phyloP scores from a whole-genome alignment of 2,888 invertebrate genomes.

The Neria commutata region DNA sequence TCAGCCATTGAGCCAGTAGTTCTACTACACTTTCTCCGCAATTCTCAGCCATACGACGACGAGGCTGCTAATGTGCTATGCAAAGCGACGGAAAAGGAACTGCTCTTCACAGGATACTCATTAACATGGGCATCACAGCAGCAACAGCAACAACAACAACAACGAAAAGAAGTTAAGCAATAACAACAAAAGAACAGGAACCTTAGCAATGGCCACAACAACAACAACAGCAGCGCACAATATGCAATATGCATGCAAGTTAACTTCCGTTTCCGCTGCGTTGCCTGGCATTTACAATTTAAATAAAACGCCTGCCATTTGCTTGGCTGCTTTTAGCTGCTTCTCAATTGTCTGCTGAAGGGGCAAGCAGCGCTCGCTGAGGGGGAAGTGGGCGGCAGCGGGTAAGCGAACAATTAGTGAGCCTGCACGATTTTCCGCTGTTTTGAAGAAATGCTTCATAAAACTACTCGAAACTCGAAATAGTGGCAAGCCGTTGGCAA shows the following conservation, averaged over 20 bases:
- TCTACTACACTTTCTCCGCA: no score
- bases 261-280: conserved; percentile 39
- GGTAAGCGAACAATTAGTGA: no score
- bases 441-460: background rate
- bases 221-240: conserved; percentile 12
- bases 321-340: no score
- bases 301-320: conserved; percentile 5
- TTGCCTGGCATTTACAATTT: conserved; percentile 8
- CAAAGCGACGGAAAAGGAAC: conserved; percentile 28
- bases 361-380: no score
- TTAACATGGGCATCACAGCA: conserved; percentile 47
- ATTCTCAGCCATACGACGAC: no score
- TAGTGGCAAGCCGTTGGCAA: background rate
- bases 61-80: no score
- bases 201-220: conserved; percentile 14
- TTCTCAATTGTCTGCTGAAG: no score
- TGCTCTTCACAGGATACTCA: conserved; percentile 50
- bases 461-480: background rate
- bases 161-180: background rate
- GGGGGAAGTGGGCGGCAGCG: no score
- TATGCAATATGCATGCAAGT: conserved; percentile 50
- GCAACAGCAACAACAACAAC: background rate
- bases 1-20: no score
- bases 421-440: conserved; percentile 1
- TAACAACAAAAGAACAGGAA: background rate